These are phyloP conservation scores for Hemitrygon akajei DNA, from an alignment of 2,797 vertebrate species.

Conservation along the genomic window DNA sequence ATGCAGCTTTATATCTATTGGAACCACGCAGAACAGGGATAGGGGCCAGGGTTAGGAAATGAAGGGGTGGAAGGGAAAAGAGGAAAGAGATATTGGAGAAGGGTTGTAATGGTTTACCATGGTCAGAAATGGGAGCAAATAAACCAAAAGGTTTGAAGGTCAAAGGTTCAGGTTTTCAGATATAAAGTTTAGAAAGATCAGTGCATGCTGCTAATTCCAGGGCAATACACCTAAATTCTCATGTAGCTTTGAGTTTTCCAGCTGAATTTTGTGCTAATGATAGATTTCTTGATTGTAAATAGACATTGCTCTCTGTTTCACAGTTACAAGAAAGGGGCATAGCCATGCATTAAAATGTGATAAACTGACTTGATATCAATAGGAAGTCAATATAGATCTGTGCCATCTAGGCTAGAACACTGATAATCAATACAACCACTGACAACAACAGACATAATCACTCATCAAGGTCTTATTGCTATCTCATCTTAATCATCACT, in stretches of 20 bases:
- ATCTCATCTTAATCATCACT: neutral
- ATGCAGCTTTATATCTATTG: neutral
- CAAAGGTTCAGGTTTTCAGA: neutral
- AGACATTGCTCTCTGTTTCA: neutral
- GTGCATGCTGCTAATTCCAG: neutral
- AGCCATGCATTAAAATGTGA: neutral
- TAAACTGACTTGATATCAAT: neutral
- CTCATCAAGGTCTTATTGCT: neutral
- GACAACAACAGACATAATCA: neutral
- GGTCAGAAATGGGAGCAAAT: neutral
- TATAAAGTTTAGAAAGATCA: neutral
- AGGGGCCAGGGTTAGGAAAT: too few relatives aligned
- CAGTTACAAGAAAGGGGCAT: neutral
- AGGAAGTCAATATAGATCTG: neutral
- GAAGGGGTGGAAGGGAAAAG: too few relatives aligned
- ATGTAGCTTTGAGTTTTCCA: neutral
- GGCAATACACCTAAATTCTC: neutral
- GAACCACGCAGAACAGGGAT: neutral
- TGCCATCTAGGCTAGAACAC: neutral
- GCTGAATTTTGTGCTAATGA: neutral
- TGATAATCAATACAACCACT: neutral
- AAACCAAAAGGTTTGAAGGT: neutral
- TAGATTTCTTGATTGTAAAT: neutral
- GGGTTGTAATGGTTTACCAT: too few relatives aligned
- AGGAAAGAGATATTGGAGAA: too few relatives aligned